Percentiles rank a stretch among this genome's conserved stretches.
phyloP scores from a whole-genome alignment of 2,797 vertebrate species.

The Leptoclinus maculatus region DNA sequence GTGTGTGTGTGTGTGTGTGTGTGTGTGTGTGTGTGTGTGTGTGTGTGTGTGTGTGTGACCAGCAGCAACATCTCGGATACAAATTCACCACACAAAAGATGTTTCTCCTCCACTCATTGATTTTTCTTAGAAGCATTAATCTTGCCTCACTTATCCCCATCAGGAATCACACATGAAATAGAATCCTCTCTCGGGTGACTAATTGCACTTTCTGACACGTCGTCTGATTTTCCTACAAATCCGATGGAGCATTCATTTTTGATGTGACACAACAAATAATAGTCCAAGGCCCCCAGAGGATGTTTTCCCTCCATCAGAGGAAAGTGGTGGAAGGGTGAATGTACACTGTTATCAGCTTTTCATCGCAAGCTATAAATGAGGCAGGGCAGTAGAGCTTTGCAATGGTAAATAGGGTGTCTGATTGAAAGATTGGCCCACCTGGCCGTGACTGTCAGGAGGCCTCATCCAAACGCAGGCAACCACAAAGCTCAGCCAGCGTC shows the following conservation, averaged over 20 bases:
- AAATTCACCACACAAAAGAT: slow-evolving; percentile 56
- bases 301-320: slow-evolving; percentile 38
- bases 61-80: slow-evolving; percentile 14
- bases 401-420: slow-evolving; percentile 80
- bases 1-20: too few relatives aligned
- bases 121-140: slow-evolving; percentile 58
- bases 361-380: slow-evolving; percentile 70
- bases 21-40: too few relatives aligned
- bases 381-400: slow-evolving; percentile 78
- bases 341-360: slow-evolving; percentile 65
- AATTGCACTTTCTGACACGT: slow-evolving; percentile 59
- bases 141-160: slow-evolving; percentile 57
- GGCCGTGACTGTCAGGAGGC: slow-evolving; percentile 76
- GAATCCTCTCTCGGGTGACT: slow-evolving; percentile 41
- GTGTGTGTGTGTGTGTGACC: background rate
- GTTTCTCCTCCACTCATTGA: slow-evolving; percentile 54
- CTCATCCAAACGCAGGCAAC: slow-evolving; percentile 73
- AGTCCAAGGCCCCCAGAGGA: slow-evolving; percentile 27
- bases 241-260: slow-evolving; percentile 34
- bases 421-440: slow-evolving; percentile 83
- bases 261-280: slow-evolving; percentile 48
- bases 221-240: slow-evolving; percentile 44
- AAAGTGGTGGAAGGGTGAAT: slow-evolving; percentile 49
- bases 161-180: slow-evolving; percentile 53
- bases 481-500: slow-evolving; percentile 63